A percentile compares a stretch with the other conserved stretches of the same genome.
Evolutionary conservation across 2,797 vertebrate species (phyloP).

Genomic region (Erethizon dorsatum): DNA sequence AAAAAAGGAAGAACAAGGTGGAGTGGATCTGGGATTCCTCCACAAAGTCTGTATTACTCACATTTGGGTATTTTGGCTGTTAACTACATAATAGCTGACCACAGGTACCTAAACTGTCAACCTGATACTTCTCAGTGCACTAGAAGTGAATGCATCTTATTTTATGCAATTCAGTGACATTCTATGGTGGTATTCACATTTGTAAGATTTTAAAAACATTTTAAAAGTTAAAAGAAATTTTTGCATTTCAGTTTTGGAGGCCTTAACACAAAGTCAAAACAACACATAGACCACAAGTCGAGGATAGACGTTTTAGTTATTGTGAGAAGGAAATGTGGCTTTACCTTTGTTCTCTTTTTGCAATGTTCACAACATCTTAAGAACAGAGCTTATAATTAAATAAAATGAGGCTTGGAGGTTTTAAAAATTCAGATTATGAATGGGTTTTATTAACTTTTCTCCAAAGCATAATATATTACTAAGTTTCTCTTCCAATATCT

Average conservation of each 20-base stretch:
- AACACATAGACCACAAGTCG: background rate
- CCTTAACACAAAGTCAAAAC: background rate
- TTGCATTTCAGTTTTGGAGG: background rate
- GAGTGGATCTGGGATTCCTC: background rate
- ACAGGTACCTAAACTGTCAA: too few relatives aligned
- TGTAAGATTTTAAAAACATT: constrained; percentile 23
- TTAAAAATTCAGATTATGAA: constrained; percentile 66
- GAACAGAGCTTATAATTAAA: constrained; percentile 44
- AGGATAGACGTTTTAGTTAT: background rate
- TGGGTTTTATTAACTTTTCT: constrained; percentile 76
- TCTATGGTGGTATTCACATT: background rate
- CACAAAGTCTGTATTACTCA: background rate
- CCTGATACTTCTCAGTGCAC: background rate
- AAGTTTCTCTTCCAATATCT: constrained; percentile 62
- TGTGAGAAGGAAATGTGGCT: background rate
- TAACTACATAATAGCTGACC: background rate
- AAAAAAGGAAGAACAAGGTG: constrained; percentile 23
- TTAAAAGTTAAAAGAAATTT: background rate
- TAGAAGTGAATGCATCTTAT: background rate
- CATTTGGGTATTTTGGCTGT: background rate
- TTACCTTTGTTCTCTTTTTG: background rate
- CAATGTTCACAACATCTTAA: constrained; percentile 26
- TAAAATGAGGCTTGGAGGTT: constrained; percentile 66
- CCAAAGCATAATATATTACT: constrained; percentile 72
- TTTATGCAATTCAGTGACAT: background rate